Evolutionary conservation across 2,888 invertebrate species (phyloP).

Genomic region (Pyrrhia umbra): DNA sequence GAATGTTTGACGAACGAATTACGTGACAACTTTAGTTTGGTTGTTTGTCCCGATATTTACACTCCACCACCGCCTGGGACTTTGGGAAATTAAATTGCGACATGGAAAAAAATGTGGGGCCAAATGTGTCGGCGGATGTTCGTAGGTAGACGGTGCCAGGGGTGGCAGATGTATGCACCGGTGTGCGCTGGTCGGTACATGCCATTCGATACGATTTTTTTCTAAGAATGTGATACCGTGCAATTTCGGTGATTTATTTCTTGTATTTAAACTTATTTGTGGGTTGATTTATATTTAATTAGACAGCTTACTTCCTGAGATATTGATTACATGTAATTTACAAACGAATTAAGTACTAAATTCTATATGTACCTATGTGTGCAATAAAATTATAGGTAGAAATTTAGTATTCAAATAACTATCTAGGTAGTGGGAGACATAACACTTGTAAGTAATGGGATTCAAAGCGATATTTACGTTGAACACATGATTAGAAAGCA

Average conservation of each 20-base stretch:
- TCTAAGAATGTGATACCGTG: slow-evolving; percentile 61
- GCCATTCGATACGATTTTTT: slow-evolving; percentile 58
- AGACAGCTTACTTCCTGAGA: slow-evolving; percentile 50
- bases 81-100: slow-evolving; percentile 74
- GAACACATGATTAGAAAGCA: slow-evolving; percentile 79
- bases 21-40: slow-evolving; percentile 83
- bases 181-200: slow-evolving; percentile 45
- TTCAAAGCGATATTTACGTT: slow-evolving; percentile 54
- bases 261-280: slow-evolving; percentile 37
- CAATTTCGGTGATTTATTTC: slow-evolving; percentile 59
- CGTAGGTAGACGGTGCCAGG: slow-evolving; percentile 59
- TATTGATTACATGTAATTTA: slow-evolving; percentile 30
- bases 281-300: slow-evolving; percentile 50
- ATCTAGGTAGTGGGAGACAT: slow-evolving; percentile 16
- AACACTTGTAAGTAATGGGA: slow-evolving; percentile 44
- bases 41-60: slow-evolving; percentile 78
- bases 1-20: slow-evolving; percentile 87
- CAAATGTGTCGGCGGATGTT: slow-evolving; percentile 71
- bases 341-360: neutral
- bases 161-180: slow-evolving; percentile 68
- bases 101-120: slow-evolving; percentile 67
- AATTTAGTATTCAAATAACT: neutral
- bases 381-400: slow-evolving; percentile 3
- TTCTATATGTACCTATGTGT: neutral
- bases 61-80: slow-evolving; percentile 68